Evolutionary conservation across 2,797 vertebrate genomes (phyloP), one percentile per base, ranked within the genome.

Genomic region (Sebastes goodei): DNA sequence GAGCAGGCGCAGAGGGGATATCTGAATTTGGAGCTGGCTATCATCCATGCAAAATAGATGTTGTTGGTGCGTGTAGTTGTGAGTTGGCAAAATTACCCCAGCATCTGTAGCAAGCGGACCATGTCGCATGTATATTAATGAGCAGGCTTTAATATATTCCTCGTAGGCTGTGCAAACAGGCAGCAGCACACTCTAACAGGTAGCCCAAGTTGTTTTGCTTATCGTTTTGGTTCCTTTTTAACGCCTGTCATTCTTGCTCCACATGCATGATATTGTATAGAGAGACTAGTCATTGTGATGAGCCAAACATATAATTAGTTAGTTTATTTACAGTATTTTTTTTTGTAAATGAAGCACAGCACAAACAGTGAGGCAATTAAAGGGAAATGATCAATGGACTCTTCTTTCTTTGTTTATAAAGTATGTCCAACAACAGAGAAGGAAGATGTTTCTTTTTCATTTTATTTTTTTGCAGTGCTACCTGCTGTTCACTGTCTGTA

Each of bases 81-180:
- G 92, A 90, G 90, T 86, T 91, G 92, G 90, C 74, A 66, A 92
- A 94, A 94, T 94, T 89, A 93, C 74, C 88, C 85, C 86, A 86
- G 92, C 94, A 93, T 95, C 93, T 95, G 93, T 92, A 90, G 90
- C 89, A 90, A 93, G 91, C 82, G 59, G 91, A 94, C 83, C 94
- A 81, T 93, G 89, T 91, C 93, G 94, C 90, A 94, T 95, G 92
- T 93, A 89, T 95, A 94, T 95, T 94, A 88, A 94, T 95, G 91
- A 94, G 84, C 64, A 21, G 23, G 71, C 81, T 91, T 89, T 92
- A 94, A 94, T 93, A 85, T 92, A 94, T 94, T 94, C 92, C 89
- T 91, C 53, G 55, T 88, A 86, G 90, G 76, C 90, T 85, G 90
- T 82, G 86, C 84, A 90, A 92, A 93, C 76, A 88, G 76, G 85